Base-by-base conservation (phyloP, 2,888 invertebrate genomes). In the Tromatobia lineatoria region DNA sequence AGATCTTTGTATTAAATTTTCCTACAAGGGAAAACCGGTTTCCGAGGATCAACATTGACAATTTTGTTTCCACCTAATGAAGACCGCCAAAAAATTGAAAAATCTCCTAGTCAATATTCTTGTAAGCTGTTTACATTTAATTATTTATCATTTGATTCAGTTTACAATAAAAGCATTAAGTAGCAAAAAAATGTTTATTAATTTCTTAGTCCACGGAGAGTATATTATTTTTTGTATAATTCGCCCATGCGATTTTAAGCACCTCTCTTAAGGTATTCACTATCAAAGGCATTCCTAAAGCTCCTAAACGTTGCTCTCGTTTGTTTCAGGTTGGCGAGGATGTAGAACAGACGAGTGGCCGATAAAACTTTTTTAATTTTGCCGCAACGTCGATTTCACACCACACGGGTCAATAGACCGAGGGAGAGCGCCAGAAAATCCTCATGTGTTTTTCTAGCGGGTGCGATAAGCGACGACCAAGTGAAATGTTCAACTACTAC, bases 341-440 rank as follows among this genome's bases (percentile, higher is more conserved):
- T 29, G 25, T 69, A 47, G 47, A 29, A 54, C 52, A 54, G 20
- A 54, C 52, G 52, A 54, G 52, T 7, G 52, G 52, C 47, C 54
- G 54, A 38, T 69, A 20, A 23, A 70, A 20, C 25, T 50, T 50
- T 67, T 67, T 20, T 47, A n/a, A 67, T 67, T 6, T 42, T 52
- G 54, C 52, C 25, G 70, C 52, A 29, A 52, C 50, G 34, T 52
- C 52, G 29, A 54, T 69, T 69, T 69, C 69, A 70, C 54, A 38
- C 42, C 11, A 66, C 42, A 18, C 3, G 42, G 6, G 2, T 66
- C 45, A 11, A 7, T 10, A 34, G n/a, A 34, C 29, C 15, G 3
- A 29, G 25, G 8, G 23, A 13, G 11, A 23, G 8, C 1, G 11
- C 0, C 11, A 20, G 20, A 20, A 54, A 54, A 54, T 54, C 20